These are phyloP conservation scores for Caenorhabditis sp. DNA, from an alignment of 2,888 invertebrate genomes.

Conservation along the genomic window DNA sequence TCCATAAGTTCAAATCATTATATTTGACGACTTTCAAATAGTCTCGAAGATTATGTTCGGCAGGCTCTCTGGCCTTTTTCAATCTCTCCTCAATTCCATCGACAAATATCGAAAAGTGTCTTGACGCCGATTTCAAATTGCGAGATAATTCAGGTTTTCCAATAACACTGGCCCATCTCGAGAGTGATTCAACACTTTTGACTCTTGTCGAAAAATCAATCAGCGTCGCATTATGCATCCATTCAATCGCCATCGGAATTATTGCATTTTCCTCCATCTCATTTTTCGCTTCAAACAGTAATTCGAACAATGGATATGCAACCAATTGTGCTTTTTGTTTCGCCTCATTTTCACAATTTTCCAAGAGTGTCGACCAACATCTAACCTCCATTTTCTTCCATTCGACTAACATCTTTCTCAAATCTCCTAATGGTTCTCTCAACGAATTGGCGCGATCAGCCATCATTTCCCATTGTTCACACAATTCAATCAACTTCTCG, in stretches of 20 bases:
- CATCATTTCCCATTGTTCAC: constrained; percentile 69
- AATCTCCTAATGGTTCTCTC: constrained; percentile 77
- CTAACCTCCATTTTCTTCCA: constrained; percentile 80
- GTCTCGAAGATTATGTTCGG: constrained; percentile 87
- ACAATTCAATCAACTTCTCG: constrained; percentile 80
- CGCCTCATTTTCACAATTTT: constrained; percentile 50
- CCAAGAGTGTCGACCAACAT: constrained; percentile 59
- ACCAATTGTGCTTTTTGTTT: constrained; percentile 55
- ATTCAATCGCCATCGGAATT: constrained; percentile 64
- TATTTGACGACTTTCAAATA: constrained; percentile 93
- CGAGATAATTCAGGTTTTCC: constrained; percentile 19
- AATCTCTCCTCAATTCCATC: constrained; percentile 42
- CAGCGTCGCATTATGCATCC: constrained; percentile 82
- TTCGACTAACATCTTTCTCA: constrained; percentile 84
- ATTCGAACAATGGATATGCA: constrained; percentile 65
- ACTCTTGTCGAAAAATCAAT: constrained; percentile 85
- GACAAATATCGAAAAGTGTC: constrained; percentile 84
- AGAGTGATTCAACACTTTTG: constrained; percentile 77
- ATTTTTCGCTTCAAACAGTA: constrained; percentile 59
- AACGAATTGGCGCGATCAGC: constrained; percentile 78
- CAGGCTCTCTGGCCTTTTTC: constrained; percentile 78
- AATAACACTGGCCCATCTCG: constrained; percentile 33
- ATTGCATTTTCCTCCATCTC: constrained; percentile 35
- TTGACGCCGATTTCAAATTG: constrained; percentile 75
- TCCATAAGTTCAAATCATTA: constrained; percentile 92